A percentile compares a stretch with the other conserved stretches of the same genome.
Evolutionary conservation across 2,888 invertebrate genomes (phyloP).

Genomic region (Drosophila lutescens): DNA sequence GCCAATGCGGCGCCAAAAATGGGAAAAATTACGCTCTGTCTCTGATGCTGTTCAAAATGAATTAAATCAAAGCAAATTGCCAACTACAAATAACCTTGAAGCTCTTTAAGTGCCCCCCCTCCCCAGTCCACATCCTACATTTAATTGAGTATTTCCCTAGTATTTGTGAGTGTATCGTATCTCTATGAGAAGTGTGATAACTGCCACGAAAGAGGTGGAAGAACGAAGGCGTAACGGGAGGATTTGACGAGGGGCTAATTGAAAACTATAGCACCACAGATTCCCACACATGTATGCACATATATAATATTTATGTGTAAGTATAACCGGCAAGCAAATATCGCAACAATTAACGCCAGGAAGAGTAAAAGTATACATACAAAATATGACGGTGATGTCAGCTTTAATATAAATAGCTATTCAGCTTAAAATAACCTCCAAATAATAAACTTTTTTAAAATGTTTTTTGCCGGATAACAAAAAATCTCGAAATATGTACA

Average conservation of each 20-base stretch:
- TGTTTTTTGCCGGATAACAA: too few relatives aligned
- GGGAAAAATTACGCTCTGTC: constrained; percentile 31
- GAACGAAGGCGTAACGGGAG: neutral
- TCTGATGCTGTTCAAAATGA: constrained; percentile 66
- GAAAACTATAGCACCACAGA: neutral
- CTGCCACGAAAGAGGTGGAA: constrained; percentile 16
- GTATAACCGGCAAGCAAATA: constrained; percentile 13
- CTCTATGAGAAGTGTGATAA: constrained; percentile 26
- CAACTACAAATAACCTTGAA: constrained; percentile 55
- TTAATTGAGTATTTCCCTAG: constrained; percentile 9
- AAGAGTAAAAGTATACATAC: neutral
- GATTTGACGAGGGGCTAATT: constrained; percentile 20
- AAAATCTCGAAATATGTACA: too few relatives aligned
- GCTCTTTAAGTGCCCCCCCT: constrained; percentile 8
- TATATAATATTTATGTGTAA: constrained; percentile 2
- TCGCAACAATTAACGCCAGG: constrained; percentile 13
- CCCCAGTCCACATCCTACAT: neutral
- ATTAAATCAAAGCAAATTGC: constrained; percentile 79
- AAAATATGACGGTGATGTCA: neutral
- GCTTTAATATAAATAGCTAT: neutral
- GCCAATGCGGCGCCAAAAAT: constrained; percentile 29
- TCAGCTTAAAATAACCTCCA: neutral
- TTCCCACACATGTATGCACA: neutral
- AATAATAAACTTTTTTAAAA: neutral
- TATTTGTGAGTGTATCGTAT: neutral